Conservation (phyloP, 1,140 invertebrate species). For the Lithobius niger region DNA sequence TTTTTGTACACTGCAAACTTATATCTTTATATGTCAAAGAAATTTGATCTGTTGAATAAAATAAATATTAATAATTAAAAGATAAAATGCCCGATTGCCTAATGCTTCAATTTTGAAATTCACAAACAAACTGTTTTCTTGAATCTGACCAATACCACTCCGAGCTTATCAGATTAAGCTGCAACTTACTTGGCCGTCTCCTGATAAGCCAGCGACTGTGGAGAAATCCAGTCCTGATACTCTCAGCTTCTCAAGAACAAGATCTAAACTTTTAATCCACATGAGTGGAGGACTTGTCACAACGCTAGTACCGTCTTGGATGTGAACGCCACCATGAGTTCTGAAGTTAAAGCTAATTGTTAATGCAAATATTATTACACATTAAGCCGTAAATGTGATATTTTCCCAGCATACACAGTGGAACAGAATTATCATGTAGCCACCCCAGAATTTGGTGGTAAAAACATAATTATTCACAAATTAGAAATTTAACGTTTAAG, state of each 20-base stretch:
- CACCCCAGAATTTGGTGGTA: too few species aligned
- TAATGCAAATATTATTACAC: background rate
- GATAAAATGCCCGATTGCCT: too few species aligned
- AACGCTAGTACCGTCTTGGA: conserved; percentile 41
- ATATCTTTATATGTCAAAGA: too few species aligned
- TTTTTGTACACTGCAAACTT: too few species aligned
- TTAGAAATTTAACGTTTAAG: too few species aligned
- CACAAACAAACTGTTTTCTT: too few species aligned
- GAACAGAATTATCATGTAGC: conserved; percentile 78
- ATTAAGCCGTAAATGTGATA: background rate
- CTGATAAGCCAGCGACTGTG: background rate
- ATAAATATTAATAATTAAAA: too few species aligned
- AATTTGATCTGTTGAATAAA: too few species aligned
- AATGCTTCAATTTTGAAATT: too few species aligned
- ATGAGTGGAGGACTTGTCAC: conserved; percentile 71
- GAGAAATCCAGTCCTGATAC: conserved; percentile 17
- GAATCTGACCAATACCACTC: too few species aligned
- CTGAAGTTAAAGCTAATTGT: conserved; percentile 34
- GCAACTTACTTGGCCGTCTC: background rate
- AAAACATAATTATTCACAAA: too few species aligned
- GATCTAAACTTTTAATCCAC: conserved; percentile 91
- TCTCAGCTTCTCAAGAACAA: conserved; percentile 73
- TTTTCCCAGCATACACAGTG: conserved; percentile 69
- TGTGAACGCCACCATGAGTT: conserved; percentile 62
- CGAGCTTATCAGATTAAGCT: too few species aligned